Evolutionary conservation across 2,113 vertebrate species (phyloP).

Genomic region (Galeopterus variegatus): DNA sequence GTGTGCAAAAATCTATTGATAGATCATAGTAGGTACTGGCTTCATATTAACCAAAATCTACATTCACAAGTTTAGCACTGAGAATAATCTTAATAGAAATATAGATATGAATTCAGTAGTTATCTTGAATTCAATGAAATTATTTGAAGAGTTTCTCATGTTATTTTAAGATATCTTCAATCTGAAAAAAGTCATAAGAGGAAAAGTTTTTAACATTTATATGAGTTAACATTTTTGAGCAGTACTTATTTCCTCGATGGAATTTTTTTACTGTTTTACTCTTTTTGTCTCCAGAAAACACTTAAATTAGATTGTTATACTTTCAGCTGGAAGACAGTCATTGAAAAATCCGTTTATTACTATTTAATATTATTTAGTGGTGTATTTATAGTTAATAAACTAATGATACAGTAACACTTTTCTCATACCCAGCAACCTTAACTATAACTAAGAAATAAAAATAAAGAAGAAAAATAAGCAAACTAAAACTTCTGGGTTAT

Average conservation of each 20-base stretch:
- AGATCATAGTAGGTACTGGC: background rate
- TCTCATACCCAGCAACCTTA: background rate
- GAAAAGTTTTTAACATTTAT: constrained; percentile 56
- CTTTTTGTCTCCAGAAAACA: constrained; percentile 53
- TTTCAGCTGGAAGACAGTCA: constrained; percentile 27
- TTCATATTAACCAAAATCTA: constrained; percentile 25
- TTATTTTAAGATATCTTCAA: constrained; percentile 30
- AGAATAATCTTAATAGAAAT: constrained; percentile 27
- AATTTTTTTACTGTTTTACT: background rate
- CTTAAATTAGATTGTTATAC: background rate
- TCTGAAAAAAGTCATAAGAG: constrained; percentile 54
- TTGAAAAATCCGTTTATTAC: constrained; percentile 16
- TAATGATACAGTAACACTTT: background rate
- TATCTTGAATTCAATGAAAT: constrained; percentile 35
- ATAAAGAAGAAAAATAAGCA: background rate
- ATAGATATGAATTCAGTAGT: background rate
- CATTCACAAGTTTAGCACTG: background rate
- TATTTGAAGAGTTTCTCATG: constrained; percentile 24
- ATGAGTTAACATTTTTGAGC: constrained; percentile 52
- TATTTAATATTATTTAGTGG: constrained; percentile 8
- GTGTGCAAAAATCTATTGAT: background rate
- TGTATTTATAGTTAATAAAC: constrained; percentile 37
- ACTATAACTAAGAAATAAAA: constrained; percentile 41
- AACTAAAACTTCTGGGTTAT: background rate
- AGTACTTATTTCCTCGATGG: constrained; percentile 53